A percentile compares a stretch with the other conserved stretches of the same genome.
Conservation (phyloP, 1,140 invertebrate genomes). For the Diorhabda sublineata region DNA sequence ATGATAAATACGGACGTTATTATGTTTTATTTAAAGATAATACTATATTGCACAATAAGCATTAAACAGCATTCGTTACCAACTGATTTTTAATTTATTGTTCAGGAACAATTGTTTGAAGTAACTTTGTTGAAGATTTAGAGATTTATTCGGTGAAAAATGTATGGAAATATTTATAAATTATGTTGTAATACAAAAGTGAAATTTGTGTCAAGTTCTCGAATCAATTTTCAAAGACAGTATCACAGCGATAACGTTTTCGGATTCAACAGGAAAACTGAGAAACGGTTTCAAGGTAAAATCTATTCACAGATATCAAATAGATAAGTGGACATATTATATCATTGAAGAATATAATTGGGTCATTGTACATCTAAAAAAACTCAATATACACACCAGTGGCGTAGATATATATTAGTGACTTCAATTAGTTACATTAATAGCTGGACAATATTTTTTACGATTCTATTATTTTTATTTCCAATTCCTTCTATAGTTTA, state of each 20-base stretch:
- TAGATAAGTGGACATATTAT: not conserved
- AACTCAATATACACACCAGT: not conserved
- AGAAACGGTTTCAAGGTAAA: constrained; percentile 21
- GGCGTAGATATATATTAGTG: not conserved
- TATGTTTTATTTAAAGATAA: too few relatives aligned
- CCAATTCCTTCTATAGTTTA: too few relatives aligned
- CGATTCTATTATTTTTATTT: too few relatives aligned
- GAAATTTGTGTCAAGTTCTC: not conserved
- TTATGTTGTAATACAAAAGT: not conserved
- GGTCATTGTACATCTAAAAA: not conserved
- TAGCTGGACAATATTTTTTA: too few relatives aligned
- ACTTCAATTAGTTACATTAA: too few relatives aligned
- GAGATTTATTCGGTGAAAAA: not conserved
- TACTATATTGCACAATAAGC: too few relatives aligned
- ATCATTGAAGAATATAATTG: not conserved
- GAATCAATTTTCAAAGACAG: not conserved
- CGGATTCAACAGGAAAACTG: constrained; percentile 36
- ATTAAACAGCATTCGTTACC: too few relatives aligned
- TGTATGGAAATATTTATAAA: not conserved
- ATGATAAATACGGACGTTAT: too few relatives aligned
- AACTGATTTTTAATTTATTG: too few relatives aligned
- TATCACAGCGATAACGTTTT: constrained; percentile 41
- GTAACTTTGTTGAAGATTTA: too few relatives aligned
- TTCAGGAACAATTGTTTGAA: too few relatives aligned
- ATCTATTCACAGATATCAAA: not conserved